phyloP scores from a whole-genome alignment of 2,888 invertebrate species.

The Spodoptera littoralis region DNA sequence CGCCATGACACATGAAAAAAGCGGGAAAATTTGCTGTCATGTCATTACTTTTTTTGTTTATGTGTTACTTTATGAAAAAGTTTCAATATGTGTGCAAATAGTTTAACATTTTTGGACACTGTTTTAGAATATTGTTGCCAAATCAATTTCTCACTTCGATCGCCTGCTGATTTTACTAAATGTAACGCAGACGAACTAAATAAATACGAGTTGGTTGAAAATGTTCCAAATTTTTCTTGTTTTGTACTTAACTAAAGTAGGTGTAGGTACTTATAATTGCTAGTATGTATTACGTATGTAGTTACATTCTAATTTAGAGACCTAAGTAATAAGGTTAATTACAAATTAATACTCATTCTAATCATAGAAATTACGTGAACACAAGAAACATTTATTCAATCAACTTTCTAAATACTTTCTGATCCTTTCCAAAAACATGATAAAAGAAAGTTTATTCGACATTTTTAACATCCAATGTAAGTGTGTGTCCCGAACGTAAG shows the following conservation, averaged over 20 bases:
- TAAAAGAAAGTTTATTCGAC: background rate
- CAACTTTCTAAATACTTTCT: conserved; percentile 20
- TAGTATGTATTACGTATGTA: too few relatives aligned
- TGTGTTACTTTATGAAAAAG: background rate
- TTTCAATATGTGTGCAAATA: background rate
- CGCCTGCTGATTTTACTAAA: background rate
- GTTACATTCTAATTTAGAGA: too few relatives aligned
- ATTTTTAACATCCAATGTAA: background rate
- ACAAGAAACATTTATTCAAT: background rate
- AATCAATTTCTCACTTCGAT: too few relatives aligned
- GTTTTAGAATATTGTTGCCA: too few relatives aligned
- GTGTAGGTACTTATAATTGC: too few relatives aligned
- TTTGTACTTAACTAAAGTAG: too few relatives aligned
- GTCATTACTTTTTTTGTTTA: conserved; percentile 18
- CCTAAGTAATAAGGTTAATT: too few relatives aligned
- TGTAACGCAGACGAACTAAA: background rate
- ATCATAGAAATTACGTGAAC: too few relatives aligned
- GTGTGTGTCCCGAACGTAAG: too few relatives aligned
- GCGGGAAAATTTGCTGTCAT: conserved; percentile 28
- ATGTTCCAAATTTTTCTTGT: background rate
- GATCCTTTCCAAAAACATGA: background rate
- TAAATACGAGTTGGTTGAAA: background rate
- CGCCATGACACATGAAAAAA: conserved; percentile 35
- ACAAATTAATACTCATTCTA: too few relatives aligned
- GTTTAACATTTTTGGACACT: too few relatives aligned